Evolutionary conservation across 2,797 vertebrate genomes (phyloP).

Genomic region (Clarias laeviceps): DNA sequence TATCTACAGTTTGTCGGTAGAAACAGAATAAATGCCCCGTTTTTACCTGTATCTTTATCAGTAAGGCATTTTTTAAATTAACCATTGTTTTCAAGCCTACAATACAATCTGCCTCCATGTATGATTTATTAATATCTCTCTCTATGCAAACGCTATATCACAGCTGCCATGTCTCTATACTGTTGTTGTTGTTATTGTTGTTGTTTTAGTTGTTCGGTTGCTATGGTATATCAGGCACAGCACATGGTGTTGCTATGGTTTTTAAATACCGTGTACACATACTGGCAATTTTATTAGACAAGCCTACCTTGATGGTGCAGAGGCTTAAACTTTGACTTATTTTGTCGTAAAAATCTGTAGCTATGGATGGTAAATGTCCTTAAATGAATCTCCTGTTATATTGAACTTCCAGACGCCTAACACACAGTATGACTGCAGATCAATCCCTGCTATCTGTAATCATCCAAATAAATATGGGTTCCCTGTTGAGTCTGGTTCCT

Average conservation of each 20-base stretch:
- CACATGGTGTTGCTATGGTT: not conserved
- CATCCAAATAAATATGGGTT: no score
- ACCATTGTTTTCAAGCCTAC: not conserved
- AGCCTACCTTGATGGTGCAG: not conserved
- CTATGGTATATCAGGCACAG: not conserved
- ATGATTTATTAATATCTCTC: slow-evolving; percentile 9
- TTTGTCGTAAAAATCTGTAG: not conserved
- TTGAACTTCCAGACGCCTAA: no score
- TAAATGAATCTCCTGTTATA: no score
- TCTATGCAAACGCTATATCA: not conserved
- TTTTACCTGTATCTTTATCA: not conserved
- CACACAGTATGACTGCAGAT: no score
- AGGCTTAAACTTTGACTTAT: not conserved
- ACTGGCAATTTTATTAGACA: not conserved
- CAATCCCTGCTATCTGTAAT: no score
- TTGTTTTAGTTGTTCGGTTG: not conserved
- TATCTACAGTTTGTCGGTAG: not conserved
- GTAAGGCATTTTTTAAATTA: not conserved
- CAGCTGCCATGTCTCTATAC: not conserved
- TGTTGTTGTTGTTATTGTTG: not conserved
- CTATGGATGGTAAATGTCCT: no score
- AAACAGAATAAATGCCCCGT: not conserved
- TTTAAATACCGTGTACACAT: not conserved
- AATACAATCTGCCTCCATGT: not conserved
- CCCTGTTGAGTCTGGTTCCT: no score